These are phyloP conservation scores for Thaleichthys pacificus DNA, from an alignment of 2,797 vertebrate species.

Conservation along the genomic window DNA sequence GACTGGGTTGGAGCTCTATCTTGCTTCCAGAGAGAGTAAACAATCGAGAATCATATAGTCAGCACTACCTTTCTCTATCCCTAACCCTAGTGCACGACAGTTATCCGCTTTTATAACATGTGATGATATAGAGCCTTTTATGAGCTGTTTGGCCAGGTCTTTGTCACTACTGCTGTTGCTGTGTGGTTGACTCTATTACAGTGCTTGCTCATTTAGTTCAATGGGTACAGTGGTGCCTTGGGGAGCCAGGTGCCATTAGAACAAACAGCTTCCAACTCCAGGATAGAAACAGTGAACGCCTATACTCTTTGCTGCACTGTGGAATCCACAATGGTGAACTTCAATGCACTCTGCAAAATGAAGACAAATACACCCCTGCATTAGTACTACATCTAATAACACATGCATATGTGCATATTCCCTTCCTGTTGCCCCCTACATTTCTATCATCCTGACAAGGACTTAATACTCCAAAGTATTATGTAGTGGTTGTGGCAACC, in stretches of 20 bases:
- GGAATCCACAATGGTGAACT: background rate
- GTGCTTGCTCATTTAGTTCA: background rate
- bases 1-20: background rate
- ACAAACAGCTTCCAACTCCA: slow-evolving; percentile 11
- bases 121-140: background rate
- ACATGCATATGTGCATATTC: too few relatives aligned
- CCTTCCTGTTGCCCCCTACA: too few relatives aligned
- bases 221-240: background rate
- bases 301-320: background rate
- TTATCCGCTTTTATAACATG: background rate
- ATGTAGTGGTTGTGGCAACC: too few relatives aligned
- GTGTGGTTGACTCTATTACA: background rate
- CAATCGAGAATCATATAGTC: background rate
- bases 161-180: background rate
- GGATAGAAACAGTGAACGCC: background rate
- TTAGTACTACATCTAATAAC: background rate
- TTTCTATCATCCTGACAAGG: too few relatives aligned
- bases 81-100: too few relatives aligned
- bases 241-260: slow-evolving; percentile 11
- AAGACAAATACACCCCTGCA: background rate
- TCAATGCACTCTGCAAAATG: background rate
- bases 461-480: too few relatives aligned
- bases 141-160: background rate
- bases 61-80: background rate
- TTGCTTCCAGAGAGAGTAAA: background rate